Conservation (phyloP, 2,113 vertebrate genomes). For the Sander lucioperca region DNA sequence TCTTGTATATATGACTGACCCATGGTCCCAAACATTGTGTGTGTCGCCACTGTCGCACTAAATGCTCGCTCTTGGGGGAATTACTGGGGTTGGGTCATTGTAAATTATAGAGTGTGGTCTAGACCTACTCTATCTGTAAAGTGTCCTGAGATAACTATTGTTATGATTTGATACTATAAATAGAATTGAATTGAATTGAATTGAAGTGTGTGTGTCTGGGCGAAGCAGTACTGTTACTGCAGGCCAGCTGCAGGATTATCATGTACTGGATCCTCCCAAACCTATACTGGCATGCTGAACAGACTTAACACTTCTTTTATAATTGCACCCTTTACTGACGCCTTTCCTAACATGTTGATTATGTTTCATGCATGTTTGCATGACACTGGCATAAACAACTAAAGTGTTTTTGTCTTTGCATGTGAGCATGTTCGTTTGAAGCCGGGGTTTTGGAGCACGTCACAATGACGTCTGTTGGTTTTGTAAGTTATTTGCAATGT, state of each 20-base stretch:
- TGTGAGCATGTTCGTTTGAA: slow-evolving; percentile 30
- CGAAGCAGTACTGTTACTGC: not conserved
- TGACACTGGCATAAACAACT: slow-evolving; percentile 16
- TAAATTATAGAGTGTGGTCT: too few relatives aligned
- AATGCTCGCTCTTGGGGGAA: too few relatives aligned
- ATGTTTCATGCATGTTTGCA: slow-evolving; percentile 57
- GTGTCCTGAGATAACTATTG: too few relatives aligned
- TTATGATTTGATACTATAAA: too few relatives aligned
- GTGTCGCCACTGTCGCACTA: not conserved
- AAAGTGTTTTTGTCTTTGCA: slow-evolving; percentile 5
- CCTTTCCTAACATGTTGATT: not conserved
- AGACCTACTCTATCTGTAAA: too few relatives aligned
- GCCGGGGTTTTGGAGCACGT: not conserved
- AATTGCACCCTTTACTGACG: not conserved
- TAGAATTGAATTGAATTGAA: too few relatives aligned
- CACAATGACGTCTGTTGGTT: not conserved
- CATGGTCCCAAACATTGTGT: not conserved
- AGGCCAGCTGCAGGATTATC: not conserved
- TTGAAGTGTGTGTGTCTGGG: not conserved
- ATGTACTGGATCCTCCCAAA: not conserved
- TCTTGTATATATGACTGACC: not conserved
- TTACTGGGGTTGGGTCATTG: too few relatives aligned
- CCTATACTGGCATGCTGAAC: not conserved
- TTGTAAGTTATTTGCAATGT: not conserved
- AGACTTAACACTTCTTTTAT: not conserved